Percentiles rank a stretch among this genome's conserved stretches.
Evolutionary conservation across 2,113 vertebrate species (phyloP).

Genomic region (Erinaceus europaeus): DNA sequence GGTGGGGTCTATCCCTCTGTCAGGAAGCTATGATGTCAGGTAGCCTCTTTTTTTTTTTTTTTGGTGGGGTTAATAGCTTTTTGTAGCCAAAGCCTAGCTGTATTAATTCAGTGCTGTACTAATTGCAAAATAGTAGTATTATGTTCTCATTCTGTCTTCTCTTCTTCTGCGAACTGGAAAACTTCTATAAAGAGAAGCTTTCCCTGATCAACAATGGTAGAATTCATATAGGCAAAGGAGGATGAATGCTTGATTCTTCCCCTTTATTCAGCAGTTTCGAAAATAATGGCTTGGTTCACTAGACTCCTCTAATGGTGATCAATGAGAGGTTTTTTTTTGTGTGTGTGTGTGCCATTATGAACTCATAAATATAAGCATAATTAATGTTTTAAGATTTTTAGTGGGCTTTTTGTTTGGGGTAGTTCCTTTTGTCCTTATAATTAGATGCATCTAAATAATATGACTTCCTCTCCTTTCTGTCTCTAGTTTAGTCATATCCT

Average conservation of each 20-base stretch:
- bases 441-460: background rate
- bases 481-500: background rate
- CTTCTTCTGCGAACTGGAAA: constrained; percentile 57
- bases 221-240: constrained; percentile 56
- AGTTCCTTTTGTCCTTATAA: constrained; percentile 33
- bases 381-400: constrained; percentile 55
- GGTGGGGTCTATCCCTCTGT: background rate
- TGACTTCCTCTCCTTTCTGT: constrained; percentile 51
- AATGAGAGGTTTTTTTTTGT: background rate
- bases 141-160: background rate
- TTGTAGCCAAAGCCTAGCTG: background rate
- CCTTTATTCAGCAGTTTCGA: constrained; percentile 23
- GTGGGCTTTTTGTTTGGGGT: constrained; percentile 1
- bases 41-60: background rate
- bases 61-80: background rate
- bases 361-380: constrained; percentile 41
- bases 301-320: background rate
- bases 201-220: constrained; percentile 54
- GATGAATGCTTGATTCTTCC: constrained; percentile 66
- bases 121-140: background rate
- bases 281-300: constrained; percentile 54
- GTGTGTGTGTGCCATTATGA: background rate
- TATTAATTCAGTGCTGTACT: background rate
- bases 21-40: background rate
- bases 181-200: constrained; percentile 63